A percentile compares a stretch with the other conserved stretches of the same genome.
Conservation (phyloP, 1,140 invertebrate species). For the Neodiprion pinetum region DNA sequence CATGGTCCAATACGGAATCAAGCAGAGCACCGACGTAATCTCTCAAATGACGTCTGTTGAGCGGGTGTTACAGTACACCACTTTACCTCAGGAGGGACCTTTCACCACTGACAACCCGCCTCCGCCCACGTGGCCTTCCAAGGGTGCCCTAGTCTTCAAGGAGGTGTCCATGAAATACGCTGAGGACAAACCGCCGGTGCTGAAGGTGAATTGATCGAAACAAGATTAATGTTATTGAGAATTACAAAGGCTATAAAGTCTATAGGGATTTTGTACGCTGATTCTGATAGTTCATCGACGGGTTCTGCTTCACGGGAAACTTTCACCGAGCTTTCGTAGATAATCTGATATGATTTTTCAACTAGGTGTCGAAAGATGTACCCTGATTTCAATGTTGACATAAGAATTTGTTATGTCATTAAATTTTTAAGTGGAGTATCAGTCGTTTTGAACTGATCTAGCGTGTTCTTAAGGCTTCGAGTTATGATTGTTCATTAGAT, state of each 20-base stretch:
- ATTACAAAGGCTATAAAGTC: not conserved
- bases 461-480: not conserved
- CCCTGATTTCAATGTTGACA: not conserved
- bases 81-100: slow-evolving; percentile 67
- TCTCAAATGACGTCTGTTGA: slow-evolving; percentile 87
- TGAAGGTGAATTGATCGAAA: slow-evolving; percentile 61
- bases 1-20: slow-evolving; percentile 84
- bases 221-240: slow-evolving; percentile 19
- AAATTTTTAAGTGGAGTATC: not conserved
- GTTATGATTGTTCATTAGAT: not conserved
- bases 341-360: too few relatives aligned
- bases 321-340: too few relatives aligned
- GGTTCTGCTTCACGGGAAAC: too few relatives aligned
- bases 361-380: too few relatives aligned
- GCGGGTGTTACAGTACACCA: slow-evolving; percentile 77
- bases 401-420: not conserved
- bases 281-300: too few relatives aligned
- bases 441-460: not conserved
- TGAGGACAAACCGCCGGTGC: slow-evolving; percentile 67
- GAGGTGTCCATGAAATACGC: slow-evolving; percentile 74
- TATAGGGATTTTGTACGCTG: too few relatives aligned
- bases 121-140: slow-evolving; percentile 58
- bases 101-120: slow-evolving; percentile 50
- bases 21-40: slow-evolving; percentile 74
- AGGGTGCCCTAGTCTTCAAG: slow-evolving; percentile 61